Conservation (phyloP, 2,888 invertebrate genomes). For the Acanthosepion lycidas region DNA sequence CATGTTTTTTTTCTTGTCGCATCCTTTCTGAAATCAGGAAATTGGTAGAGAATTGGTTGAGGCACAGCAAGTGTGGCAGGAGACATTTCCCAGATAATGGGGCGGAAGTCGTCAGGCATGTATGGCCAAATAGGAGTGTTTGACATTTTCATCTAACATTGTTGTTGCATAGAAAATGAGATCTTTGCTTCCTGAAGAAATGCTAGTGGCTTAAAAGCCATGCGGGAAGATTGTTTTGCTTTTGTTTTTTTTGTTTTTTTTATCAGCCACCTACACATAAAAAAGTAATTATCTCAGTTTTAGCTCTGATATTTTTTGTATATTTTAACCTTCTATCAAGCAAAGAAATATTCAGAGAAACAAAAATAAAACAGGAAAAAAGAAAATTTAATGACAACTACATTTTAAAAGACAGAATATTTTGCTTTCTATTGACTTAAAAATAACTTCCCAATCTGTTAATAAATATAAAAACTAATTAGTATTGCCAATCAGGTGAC, state of each 20-base stretch:
- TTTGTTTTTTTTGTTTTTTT: no score
- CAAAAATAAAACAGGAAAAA: no score
- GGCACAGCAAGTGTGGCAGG: not conserved
- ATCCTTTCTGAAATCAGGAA: not conserved
- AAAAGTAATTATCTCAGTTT: not conserved
- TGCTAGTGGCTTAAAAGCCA: not conserved
- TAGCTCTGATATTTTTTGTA: not conserved
- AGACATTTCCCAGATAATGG: not conserved
- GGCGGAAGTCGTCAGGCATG: not conserved
- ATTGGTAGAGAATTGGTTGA: slow-evolving; percentile 33
- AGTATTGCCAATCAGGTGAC: no score
- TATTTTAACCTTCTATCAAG: no score
- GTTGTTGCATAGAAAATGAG: not conserved
- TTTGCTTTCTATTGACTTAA: no score
- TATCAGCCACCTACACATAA: not conserved
- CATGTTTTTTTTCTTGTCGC: not conserved
- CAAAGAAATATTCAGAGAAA: no score
- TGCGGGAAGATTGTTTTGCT: not conserved
- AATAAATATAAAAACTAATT: no score
- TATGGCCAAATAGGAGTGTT: not conserved
- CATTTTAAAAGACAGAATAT: no score
- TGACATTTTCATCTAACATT: not conserved
- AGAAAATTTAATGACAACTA: no score
- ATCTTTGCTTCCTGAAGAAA: not conserved
- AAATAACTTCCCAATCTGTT: no score